Evolutionary conservation across 2,888 invertebrate genomes (phyloP), one percentile per base, ranked within the genome.

Genomic region (Scelioninae gen. 2): DNA sequence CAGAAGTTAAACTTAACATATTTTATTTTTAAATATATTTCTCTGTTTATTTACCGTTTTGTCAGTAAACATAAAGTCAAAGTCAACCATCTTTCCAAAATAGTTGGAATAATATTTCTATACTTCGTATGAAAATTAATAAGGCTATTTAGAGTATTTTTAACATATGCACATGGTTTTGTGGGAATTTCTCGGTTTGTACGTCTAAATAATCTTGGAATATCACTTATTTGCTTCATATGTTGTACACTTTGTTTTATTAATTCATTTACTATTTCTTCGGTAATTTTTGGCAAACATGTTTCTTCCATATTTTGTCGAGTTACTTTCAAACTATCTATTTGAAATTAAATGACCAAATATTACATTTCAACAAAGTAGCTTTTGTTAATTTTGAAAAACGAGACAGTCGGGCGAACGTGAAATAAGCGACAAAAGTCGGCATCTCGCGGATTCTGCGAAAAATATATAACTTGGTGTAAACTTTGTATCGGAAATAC

Each of bases 171-270:
- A 75, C 96, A 96, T 31, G 94, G 91, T 79, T 93, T 93, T 0
- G 91, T 91, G 0, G 97, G 96, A 19, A 93, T 89, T 78, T 93
- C 96, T 74, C 96, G 90, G 84, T 97, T 97, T 0, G 97, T 97
- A 85, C 96, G 92, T 60, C 97, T 89, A 85, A 96, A 98, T 63
- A 97, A 87, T 74, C 97, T 89, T 1, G 98, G 98, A 86, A 98
- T 95, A 84, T 98, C 96, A 78, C 92, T 94, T 2, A 98, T 96
- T 89, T 93, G 93, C 75, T 92, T 92, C 78, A 95, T 88, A 78
- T 92, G 90, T 18, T 88, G 85, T 53, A 90, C 87, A 80, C 91
- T 87, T 67, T 88, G 87, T 7, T 79, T 77, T 50, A 86, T 80
- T 3, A 88, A 80, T 79, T 87, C 87, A 10, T 84, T 80, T 2